Base-by-base conservation (phyloP, 1,140 invertebrate species). In the Physella acuta region DNA sequence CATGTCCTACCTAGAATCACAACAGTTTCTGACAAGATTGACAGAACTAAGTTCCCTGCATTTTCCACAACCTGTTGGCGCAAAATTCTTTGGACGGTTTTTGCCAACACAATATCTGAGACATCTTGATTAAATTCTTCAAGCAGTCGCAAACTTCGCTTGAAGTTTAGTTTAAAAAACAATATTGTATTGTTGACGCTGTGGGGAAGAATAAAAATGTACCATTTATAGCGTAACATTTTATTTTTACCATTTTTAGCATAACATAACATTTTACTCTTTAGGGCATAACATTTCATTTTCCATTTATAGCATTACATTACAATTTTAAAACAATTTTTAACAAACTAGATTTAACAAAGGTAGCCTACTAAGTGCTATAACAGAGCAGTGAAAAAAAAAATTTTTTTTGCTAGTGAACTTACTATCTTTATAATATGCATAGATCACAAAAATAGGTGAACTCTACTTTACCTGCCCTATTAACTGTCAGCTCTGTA, bases 1-100 rank as follows among this genome's bases (percentile, higher is more conserved):
- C n/a, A n/a, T n/a, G n/a, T n/a, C n/a, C n/a, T 52, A 64, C 62
- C 62, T 52, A 64, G 52, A 34, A 64, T 64, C 28, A 64, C 49
- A 64, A 64, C 52, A 36, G 62, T 14, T 26, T 64, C 62, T 33
- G 49, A 26, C 30, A 30, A n/a, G 33, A 64, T 64, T 20, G 62
- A 24, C 28, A 64, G 39, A 3, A 16, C 52, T n/a, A 64, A 5
- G 30, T 11, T 36, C 26, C 11, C 62, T 53, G 28, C 8, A 52
- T 53, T 64, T 52, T 37, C 52, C 62, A 64, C 62, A 64, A 64
- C 62, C 62, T 52, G 44, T 8, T 64, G 30, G 31, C 62, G 39
- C 31, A 64, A 53, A 36, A 64, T 51, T 3, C 8, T 36, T 36
- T 64, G 62, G 4, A 64, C 49, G 17, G 62, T 34, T 24, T 34